Evolutionary conservation across 2,888 invertebrate species (phyloP).

Genomic region (Drosophila infuscata): DNA sequence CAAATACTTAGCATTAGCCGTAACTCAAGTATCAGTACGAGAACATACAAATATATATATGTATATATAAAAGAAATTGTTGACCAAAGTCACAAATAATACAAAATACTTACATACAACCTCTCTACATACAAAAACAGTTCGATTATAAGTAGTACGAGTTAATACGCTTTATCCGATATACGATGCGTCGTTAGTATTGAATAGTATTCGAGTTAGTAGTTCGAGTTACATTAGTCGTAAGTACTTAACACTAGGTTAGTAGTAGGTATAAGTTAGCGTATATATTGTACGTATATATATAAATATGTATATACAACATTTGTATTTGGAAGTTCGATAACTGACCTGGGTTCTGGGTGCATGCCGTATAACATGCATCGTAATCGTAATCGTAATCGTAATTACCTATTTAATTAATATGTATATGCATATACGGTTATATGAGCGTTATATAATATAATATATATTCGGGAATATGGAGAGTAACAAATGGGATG

Average conservation of each 20-base stretch:
- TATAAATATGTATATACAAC: slow-evolving; percentile 64
- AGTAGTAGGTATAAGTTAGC: slow-evolving; percentile 50
- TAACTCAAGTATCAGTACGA: slow-evolving; percentile 32
- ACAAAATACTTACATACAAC: slow-evolving; percentile 50
- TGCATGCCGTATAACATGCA: slow-evolving; percentile 70
- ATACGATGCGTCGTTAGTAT: slow-evolving; percentile 39
- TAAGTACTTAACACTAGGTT: slow-evolving; percentile 56
- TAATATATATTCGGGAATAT: slow-evolving; percentile 62
- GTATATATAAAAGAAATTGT: slow-evolving; percentile 8
- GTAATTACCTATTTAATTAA: slow-evolving; percentile 49
- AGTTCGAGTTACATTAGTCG: slow-evolving; percentile 62
- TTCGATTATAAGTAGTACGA: slow-evolving; percentile 43
- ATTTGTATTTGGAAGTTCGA: slow-evolving; percentile 68
- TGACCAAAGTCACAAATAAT: slow-evolving; percentile 22
- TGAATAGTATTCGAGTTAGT: slow-evolving; percentile 59
- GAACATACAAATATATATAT: slow-evolving; percentile 1
- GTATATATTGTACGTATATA: slow-evolving; percentile 48
- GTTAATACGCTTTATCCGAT: slow-evolving; percentile 39
- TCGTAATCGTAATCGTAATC: slow-evolving; percentile 64
- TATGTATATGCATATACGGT: slow-evolving; percentile 52
- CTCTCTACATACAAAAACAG: slow-evolving; percentile 47
- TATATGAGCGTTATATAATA: slow-evolving; percentile 57
- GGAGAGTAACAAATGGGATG: slow-evolving; percentile 69
- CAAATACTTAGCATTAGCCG: slow-evolving; percentile 45
- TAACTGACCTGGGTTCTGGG: slow-evolving; percentile 78